A percentile compares a stretch with the other conserved stretches of the same genome.
Evolutionary conservation across 2,113 vertebrate species (phyloP).

Genomic region (Leptocoma aspasia): DNA sequence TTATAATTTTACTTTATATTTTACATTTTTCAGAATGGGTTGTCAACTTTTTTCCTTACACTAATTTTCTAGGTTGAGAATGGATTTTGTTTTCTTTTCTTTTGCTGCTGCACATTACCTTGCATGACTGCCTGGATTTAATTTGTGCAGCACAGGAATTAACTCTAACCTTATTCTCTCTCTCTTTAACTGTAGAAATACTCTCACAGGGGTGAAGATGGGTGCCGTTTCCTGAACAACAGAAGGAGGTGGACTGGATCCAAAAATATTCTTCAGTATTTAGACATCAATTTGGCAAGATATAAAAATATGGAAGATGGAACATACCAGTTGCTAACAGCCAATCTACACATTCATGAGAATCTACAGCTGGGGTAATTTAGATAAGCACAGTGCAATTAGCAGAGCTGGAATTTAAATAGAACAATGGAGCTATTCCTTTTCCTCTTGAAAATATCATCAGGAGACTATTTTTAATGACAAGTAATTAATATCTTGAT

Average conservation of each 20-base stretch:
- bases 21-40: neutral
- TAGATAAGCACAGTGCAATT: neutral
- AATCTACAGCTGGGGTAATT: neutral
- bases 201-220: neutral
- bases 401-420: neutral
- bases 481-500: neutral
- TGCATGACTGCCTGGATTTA: neutral
- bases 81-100: neutral
- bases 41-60: neutral
- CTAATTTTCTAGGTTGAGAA: neutral
- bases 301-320: neutral
- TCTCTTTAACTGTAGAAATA: neutral
- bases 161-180: neutral
- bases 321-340: neutral
- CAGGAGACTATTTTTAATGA: neutral
- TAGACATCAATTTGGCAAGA: neutral
- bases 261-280: neutral
- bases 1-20: neutral
- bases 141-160: neutral
- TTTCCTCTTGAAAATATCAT: neutral
- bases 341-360: neutral
- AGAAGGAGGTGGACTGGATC: neutral
- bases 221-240: neutral
- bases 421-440: neutral
- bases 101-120: neutral